Evolutionary conservation across 2,888 invertebrate species (phyloP).

Genomic region (Panopea generosa): DNA sequence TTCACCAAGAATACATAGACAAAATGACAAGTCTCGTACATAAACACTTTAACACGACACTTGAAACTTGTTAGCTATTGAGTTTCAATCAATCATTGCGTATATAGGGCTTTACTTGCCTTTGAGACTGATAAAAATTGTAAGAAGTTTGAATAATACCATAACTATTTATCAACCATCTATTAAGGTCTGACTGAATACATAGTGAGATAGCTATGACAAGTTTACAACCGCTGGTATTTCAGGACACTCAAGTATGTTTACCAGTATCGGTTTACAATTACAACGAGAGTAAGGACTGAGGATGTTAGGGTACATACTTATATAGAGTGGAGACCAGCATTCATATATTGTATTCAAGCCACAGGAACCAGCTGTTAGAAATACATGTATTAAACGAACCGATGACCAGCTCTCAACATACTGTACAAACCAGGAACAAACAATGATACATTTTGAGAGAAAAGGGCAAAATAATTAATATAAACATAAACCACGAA

Average conservation of each 20-base stretch:
- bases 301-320: too few species aligned
- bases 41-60: conserved; percentile 62
- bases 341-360: too few species aligned
- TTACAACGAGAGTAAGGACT: too few species aligned
- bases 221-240: conserved; percentile 35
- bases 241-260: conserved; percentile 21
- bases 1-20: conserved; percentile 42
- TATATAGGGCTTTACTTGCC: conserved; percentile 55
- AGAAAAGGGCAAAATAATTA: not conserved
- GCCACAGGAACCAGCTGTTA: not conserved
- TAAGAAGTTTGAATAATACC: conserved; percentile 65
- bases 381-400: not conserved
- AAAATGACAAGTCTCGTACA: conserved; percentile 53
- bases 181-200: conserved; percentile 37
- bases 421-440: not conserved
- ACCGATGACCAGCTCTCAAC: not conserved
- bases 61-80: conserved; percentile 60
- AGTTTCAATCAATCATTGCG: conserved; percentile 63
- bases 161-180: conserved; percentile 60
- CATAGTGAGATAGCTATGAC: conserved; percentile 45
- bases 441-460: not conserved
- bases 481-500: too few species aligned
- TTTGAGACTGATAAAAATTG: conserved; percentile 65
- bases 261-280: too few species aligned
- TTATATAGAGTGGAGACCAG: too few species aligned